phyloP scores from a whole-genome alignment of 2,888 invertebrate genomes.

The Heliothis peltigera region DNA sequence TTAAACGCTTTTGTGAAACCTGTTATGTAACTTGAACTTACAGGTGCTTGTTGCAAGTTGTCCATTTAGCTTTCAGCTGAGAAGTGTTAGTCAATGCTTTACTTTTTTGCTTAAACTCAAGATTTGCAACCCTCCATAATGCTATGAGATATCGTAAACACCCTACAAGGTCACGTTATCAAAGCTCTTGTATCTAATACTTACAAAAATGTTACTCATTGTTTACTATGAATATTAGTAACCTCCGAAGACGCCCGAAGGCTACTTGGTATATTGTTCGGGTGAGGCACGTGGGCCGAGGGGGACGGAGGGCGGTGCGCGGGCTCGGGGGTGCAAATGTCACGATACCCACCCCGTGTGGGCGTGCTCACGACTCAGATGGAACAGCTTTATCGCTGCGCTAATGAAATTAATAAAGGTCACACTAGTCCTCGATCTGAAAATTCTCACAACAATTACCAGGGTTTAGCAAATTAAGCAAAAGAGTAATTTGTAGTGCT shows the following conservation, averaged over 20 bases:
- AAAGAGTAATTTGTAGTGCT: constrained; percentile 13
- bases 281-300: constrained; percentile 68
- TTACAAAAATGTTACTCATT: constrained; percentile 51
- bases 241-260: constrained; percentile 54
- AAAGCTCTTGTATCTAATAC: constrained; percentile 8
- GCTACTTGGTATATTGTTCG: constrained; percentile 63
- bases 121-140: neutral
- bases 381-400: constrained; percentile 64
- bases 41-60: constrained; percentile 2
- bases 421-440: constrained; percentile 61
- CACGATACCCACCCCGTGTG: constrained; percentile 73
- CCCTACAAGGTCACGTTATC: constrained; percentile 5
- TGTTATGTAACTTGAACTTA: neutral
- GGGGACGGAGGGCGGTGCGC: constrained; percentile 48
- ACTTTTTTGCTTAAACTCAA: no score
- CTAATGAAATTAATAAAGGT: constrained; percentile 76
- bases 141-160: neutral
- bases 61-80: neutral
- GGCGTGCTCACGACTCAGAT: constrained; percentile 66
- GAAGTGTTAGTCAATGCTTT: neutral
- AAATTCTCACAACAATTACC: constrained; percentile 28
- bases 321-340: constrained; percentile 72
- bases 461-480: constrained; percentile 1
- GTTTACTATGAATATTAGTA: constrained; percentile 65
- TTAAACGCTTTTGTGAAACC: neutral